These are phyloP conservation scores for Drosophila miranda DNA, from an alignment of 1,140 invertebrate genomes.

Conservation along the genomic window DNA sequence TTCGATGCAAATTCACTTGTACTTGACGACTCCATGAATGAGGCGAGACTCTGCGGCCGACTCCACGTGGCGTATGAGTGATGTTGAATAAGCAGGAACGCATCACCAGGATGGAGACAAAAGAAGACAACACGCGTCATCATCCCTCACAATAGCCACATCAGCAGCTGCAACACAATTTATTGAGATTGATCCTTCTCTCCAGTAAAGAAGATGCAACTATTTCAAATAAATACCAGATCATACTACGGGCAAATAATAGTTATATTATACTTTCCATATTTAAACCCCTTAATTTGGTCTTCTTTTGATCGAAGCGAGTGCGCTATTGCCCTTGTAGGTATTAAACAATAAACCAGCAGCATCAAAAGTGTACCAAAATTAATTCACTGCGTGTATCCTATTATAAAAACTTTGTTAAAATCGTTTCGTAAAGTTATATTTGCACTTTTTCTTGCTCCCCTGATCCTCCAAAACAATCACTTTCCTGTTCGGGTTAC, in stretches of 20 bases:
- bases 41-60: conserved; percentile 42
- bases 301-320: no score
- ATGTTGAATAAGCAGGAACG: conserved; percentile 30
- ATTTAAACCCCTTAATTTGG: background rate
- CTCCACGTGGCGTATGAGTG: conserved; percentile 61
- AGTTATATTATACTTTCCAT: background rate
- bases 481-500: background rate
- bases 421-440: conserved; percentile 17
- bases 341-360: background rate
- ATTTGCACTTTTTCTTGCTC: no score
- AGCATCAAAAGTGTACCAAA: conserved; percentile 22
- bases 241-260: no score
- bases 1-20: conserved; percentile 80
- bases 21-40: conserved; percentile 80
- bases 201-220: no score
- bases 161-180: no score
- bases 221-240: no score
- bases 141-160: background rate
- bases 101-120: background rate
- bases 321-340: background rate
- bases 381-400: conserved; percentile 52
- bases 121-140: no score
- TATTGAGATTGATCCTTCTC: no score
- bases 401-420: conserved; percentile 50
- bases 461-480: no score